Percentiles rank a stretch among this genome's conserved stretches.
Conservation (phyloP, 2,113 vertebrate genomes). For the Arenaria interpres region DNA sequence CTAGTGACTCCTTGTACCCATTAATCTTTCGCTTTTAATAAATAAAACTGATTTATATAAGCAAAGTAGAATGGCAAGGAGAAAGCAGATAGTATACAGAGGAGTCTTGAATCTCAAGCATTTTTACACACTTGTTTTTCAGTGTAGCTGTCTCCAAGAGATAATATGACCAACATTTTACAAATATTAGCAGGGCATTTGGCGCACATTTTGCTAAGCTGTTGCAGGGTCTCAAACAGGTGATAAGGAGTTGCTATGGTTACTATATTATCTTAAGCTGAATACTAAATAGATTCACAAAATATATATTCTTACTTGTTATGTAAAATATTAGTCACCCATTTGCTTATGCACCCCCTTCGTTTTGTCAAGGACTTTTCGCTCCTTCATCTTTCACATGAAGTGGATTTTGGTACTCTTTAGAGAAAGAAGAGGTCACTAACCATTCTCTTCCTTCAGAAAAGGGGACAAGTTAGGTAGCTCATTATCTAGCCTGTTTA, state of each 20-base stretch:
- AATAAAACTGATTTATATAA: background rate
- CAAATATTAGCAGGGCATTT: background rate
- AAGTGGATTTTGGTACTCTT: background rate
- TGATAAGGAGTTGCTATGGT: conserved; percentile 71
- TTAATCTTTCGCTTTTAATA: background rate
- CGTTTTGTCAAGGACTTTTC: background rate
- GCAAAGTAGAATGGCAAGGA: background rate
- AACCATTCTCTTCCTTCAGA: background rate
- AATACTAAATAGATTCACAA: conserved; percentile 41
- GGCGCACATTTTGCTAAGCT: conserved; percentile 13
- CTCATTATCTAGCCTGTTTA: conserved; percentile 33
- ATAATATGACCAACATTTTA: background rate
- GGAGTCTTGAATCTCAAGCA: background rate
- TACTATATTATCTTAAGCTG: conserved; percentile 32
- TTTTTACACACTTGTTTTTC: background rate
- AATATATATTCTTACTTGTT: conserved; percentile 31
- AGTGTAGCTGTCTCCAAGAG: background rate
- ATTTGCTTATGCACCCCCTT: conserved; percentile 25
- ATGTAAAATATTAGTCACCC: conserved; percentile 19
- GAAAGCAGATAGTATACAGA: background rate
- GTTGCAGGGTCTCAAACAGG: conserved; percentile 51
- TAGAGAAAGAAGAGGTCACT: background rate
- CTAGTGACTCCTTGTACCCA: background rate
- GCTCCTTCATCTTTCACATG: conserved; percentile 22
- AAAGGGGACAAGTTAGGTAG: conserved; percentile 45